A percentile compares a stretch with the other conserved stretches of the same genome.
Conservation (phyloP, 1,140 invertebrate species). For the Drosophila auraria region DNA sequence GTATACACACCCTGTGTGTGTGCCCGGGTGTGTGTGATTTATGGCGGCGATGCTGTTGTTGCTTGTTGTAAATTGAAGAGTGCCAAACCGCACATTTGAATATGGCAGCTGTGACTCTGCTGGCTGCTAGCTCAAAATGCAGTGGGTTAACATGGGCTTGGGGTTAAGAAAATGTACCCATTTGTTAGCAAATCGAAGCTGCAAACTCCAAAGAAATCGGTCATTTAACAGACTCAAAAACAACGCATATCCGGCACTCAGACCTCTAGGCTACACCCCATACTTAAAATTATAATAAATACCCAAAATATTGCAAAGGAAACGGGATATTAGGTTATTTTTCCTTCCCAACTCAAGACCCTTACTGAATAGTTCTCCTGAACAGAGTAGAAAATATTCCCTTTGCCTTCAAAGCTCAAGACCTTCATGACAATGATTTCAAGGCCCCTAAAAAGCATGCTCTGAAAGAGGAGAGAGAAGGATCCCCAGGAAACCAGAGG, state of each 20-base stretch:
- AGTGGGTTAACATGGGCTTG: neutral
- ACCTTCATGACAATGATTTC: neutral
- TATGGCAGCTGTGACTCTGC: constrained; percentile 54
- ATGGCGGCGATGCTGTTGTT: constrained; percentile 47
- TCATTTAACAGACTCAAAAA: no score
- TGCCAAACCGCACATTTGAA: constrained; percentile 80
- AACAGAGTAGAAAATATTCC: neutral
- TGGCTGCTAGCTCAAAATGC: constrained; percentile 7
- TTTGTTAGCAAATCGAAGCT: no score
- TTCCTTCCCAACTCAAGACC: no score
- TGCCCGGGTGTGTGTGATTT: constrained; percentile 62
- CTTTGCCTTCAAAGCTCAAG: neutral
- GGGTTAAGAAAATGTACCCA: neutral
- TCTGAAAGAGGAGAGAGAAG: neutral
- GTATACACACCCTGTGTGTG: constrained; percentile 8
- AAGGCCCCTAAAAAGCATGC: neutral
- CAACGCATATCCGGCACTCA: no score
- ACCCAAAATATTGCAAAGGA: no score
- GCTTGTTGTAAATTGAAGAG: constrained; percentile 79
- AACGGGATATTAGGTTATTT: no score
- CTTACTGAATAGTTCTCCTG: no score
- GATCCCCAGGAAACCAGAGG: constrained; percentile 17
- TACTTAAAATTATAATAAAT: no score
- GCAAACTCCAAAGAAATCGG: no score
- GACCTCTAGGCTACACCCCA: no score